Evolutionary conservation across 2,113 vertebrate genomes (phyloP).

Genomic region (Neoarius graeffei): DNA sequence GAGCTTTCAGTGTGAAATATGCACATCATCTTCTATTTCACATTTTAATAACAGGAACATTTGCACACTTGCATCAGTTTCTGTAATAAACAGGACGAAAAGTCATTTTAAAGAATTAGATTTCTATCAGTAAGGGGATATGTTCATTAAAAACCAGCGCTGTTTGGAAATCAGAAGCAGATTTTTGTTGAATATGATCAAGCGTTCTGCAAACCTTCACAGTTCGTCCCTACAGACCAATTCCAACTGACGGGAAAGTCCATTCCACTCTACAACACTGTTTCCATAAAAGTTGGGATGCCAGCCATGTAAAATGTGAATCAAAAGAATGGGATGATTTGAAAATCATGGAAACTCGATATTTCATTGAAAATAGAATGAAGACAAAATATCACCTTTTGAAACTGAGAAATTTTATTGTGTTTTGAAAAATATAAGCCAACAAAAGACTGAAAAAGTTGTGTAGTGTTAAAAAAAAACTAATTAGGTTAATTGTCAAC

Average conservation of each 20-base stretch:
- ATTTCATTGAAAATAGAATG: too few relatives aligned
- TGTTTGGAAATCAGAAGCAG: neutral
- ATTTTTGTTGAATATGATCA: neutral
- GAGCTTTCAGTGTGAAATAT: constrained; percentile 53
- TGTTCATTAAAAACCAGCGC: neutral
- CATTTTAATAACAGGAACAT: constrained; percentile 44
- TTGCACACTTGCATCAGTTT: constrained; percentile 13
- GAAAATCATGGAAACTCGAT: too few relatives aligned
- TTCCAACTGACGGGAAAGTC: neutral
- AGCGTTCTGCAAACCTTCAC: neutral
- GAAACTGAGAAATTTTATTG: too few relatives aligned
- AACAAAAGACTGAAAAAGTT: too few relatives aligned
- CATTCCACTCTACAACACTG: too few relatives aligned
- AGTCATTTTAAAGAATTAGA: constrained; percentile 15
- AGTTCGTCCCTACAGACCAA: neutral
- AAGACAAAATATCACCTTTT: too few relatives aligned
- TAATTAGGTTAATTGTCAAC: too few relatives aligned
- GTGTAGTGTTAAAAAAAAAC: too few relatives aligned
- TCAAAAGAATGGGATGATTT: too few relatives aligned
- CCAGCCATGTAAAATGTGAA: too few relatives aligned
- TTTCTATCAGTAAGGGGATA: neutral
- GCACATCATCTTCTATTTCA: constrained; percentile 54
- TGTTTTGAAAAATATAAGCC: too few relatives aligned
- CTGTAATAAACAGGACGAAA: neutral
- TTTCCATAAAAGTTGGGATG: too few relatives aligned